Percentiles rank a stretch among this genome's conserved stretches.
Evolutionary conservation across 2,113 vertebrate genomes (phyloP).

Genomic region (Peromyscus polionotus): DNA sequence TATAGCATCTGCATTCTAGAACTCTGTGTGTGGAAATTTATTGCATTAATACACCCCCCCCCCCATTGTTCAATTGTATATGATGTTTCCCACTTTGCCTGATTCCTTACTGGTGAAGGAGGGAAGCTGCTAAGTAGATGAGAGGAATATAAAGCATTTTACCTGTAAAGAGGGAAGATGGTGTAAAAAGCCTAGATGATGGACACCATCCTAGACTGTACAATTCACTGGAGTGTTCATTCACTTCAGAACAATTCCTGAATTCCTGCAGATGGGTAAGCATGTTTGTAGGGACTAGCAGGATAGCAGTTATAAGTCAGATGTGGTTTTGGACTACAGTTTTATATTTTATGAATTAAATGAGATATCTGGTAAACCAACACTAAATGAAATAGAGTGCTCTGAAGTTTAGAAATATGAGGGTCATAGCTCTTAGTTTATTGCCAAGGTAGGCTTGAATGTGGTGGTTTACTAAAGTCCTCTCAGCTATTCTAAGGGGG

Average conservation of each 20-base stretch:
- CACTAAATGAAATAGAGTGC: not conserved
- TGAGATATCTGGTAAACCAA: not conserved
- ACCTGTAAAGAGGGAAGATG: not conserved
- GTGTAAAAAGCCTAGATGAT: not conserved
- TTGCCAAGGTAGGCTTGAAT: not conserved
- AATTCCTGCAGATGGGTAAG: not conserved
- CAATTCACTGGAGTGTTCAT: not conserved
- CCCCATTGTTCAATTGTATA: not conserved
- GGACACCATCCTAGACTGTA: not conserved
- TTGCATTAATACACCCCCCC: not conserved
- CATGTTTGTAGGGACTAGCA: not conserved
- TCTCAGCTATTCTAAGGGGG: not conserved
- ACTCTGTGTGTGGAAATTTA: not conserved
- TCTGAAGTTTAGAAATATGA: not conserved
- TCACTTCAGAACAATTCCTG: not conserved
- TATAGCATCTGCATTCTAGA: not conserved
- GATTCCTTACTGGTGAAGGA: not conserved
- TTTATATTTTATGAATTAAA: constrained; percentile 18
- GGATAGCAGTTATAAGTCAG: not conserved
- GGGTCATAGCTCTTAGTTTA: not conserved
- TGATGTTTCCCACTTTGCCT: not conserved
- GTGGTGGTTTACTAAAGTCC: not conserved
- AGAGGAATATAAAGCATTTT: not conserved
- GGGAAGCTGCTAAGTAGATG: not conserved
- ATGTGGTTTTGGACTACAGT: not conserved